Evolutionary conservation across 2,888 invertebrate species (phyloP), one percentile per base, ranked within the genome.

Genomic region (Cerastis rubricosa): DNA sequence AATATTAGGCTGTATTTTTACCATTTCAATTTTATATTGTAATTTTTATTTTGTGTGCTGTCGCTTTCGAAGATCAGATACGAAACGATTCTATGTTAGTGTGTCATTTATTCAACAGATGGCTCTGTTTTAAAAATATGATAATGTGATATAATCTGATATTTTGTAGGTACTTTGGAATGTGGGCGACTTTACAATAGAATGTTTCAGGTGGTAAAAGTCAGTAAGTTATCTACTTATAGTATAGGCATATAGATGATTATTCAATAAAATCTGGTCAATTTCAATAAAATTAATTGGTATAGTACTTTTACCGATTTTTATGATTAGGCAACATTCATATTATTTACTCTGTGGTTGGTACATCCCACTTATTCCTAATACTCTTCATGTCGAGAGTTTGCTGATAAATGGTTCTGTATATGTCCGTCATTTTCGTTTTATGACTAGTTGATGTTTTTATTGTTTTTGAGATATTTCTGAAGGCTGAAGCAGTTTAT

Each of bases 31-130:
- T 17, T 9, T 17, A 7, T 0, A 54, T 25, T 64, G 1, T 9
- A n/a, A n/a, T 9, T 49, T n/a, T 17, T 17, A 35, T 12, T 43
- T 40, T 0, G 43, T 43, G 68, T 25, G 0, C 11, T 43, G n/a
- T 65, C n/a, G 14, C 12, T 17, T 66, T 74, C 57, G 2, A n/a
- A 77, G n/a, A 14, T 35, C 35, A 35, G 35, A 12, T 25, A 43
- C 3, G 11, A 7, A 2, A 57, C 1, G 11, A 19, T 66, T 65
- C 25, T 8, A 19, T 57, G 17, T 45, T 51, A 78, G 51, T 80
- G 0, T 61, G n/a, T 3, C 4, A 29, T 5, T 1, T 17, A n/a
- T 9, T n/a, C n/a, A 61, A 80, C 40, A 78, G 78, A 78, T 80
- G 80, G 51, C 78, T 35, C 78, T 74, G 19, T 47, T 66, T 7